Evolutionary conservation across 1,140 invertebrate species (phyloP).

Genomic region (Trachymyrmex septentrionalis): DNA sequence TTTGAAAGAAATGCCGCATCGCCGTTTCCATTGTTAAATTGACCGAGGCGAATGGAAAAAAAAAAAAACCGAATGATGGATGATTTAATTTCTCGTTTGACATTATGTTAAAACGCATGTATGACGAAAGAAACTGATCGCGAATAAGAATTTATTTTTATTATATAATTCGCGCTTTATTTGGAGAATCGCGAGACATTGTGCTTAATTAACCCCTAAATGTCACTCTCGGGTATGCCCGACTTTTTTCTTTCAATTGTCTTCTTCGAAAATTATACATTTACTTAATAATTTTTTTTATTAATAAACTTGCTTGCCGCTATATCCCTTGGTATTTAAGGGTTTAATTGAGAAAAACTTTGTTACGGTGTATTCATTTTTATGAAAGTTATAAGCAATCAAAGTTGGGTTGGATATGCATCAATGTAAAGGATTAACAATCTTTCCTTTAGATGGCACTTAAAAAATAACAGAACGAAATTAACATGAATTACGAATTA

Average conservation of each 20-base stretch:
- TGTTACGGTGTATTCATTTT: no score
- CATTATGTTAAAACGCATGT: neutral
- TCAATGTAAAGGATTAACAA: neutral
- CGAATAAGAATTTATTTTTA: neutral
- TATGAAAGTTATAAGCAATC: no score
- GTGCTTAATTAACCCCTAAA: neutral
- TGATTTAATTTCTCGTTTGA: constrained; percentile 24
- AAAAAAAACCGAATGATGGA: neutral
- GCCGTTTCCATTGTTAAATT: constrained; percentile 11
- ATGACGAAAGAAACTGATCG: neutral
- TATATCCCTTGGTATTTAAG: no score
- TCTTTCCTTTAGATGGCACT: neutral
- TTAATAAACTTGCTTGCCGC: no score
- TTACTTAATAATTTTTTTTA: no score
- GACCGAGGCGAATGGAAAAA: neutral
- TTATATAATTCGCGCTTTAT: constrained; percentile 17
- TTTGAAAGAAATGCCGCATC: constrained; percentile 1
- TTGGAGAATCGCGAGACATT: neutral
- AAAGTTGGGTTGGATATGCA: no score
- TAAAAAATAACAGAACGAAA: neutral
- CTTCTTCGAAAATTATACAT: no score
- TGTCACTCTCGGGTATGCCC: no score
- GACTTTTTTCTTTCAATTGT: no score
- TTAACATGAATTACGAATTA: constrained; percentile 25
- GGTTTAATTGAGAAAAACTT: no score